Evolutionary conservation across 2,113 vertebrate genomes (phyloP).

Genomic region (Carlito syrichta): DNA sequence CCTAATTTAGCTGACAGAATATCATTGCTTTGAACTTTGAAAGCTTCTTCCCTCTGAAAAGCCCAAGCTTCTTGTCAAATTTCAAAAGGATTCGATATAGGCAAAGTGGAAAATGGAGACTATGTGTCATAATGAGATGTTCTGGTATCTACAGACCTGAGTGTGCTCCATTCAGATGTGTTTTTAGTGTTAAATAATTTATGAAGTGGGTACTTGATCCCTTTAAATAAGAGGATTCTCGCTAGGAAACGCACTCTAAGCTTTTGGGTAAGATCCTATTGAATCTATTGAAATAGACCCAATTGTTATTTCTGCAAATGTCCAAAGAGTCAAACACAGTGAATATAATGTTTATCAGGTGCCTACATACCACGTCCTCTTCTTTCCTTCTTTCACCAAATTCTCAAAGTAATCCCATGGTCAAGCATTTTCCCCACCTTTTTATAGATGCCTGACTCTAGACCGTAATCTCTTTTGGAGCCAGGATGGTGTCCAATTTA

Average conservation of each 20-base stretch:
- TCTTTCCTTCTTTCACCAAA: background rate
- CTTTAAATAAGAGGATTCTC: background rate
- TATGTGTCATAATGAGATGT: background rate
- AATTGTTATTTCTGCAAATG: background rate
- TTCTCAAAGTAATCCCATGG: background rate
- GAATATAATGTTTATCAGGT: background rate
- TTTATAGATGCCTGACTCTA: background rate
- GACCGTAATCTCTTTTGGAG: background rate
- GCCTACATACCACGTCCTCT: background rate
- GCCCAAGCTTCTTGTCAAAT: background rate
- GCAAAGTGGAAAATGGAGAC: background rate
- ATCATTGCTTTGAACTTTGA: background rate
- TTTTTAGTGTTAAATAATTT: background rate
- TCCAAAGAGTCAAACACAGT: background rate
- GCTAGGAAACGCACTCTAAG: background rate
- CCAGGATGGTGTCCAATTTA: background rate
- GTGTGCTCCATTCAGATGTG: background rate
- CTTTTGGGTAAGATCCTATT: background rate
- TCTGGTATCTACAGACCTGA: background rate
- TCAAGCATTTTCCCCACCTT: background rate
- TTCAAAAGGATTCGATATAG: background rate
- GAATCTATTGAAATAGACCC: background rate
- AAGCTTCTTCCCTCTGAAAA: slow-evolving; percentile 12
- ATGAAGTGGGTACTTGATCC: background rate
- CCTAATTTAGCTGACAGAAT: background rate